Conservation (phyloP, 1,140 invertebrate genomes). For the Brachystomella parvula region DNA sequence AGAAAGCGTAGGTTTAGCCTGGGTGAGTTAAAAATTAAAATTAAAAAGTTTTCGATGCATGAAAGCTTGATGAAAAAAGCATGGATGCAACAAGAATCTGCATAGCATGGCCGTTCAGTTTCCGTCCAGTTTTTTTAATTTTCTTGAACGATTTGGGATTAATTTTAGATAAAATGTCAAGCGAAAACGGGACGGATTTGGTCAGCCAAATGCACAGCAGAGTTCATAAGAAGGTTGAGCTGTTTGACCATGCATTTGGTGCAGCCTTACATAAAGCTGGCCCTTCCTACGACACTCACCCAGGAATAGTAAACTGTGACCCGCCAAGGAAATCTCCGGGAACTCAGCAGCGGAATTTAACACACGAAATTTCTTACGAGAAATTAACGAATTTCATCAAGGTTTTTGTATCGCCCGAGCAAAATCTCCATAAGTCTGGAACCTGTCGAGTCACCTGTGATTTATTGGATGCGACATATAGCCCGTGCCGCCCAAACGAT, state of each 20-base stretch:
- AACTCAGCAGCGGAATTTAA: background rate
- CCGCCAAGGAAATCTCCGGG: background rate
- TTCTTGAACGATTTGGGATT: too few relatives aligned
- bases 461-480: constrained; percentile 18
- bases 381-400: constrained; percentile 26
- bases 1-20: too few relatives aligned
- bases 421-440: constrained; percentile 19
- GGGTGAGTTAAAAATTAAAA: too few relatives aligned
- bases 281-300: constrained; percentile 12
- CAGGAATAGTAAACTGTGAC: constrained; percentile 16
- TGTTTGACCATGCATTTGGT: constrained; percentile 19
- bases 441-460: constrained; percentile 25
- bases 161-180: too few relatives aligned
- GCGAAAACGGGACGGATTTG: background rate
- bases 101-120: too few relatives aligned
- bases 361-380: background rate
- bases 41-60: too few relatives aligned
- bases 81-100: too few relatives aligned
- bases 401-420: constrained; percentile 19
- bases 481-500: background rate
- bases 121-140: too few relatives aligned
- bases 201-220: background rate
- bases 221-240: constrained; percentile 10
- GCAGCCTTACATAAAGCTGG: background rate
- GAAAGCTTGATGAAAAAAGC: too few relatives aligned